Evolutionary conservation across 2,113 vertebrate genomes (phyloP).

Genomic region (Pangasianodon gigas): DNA sequence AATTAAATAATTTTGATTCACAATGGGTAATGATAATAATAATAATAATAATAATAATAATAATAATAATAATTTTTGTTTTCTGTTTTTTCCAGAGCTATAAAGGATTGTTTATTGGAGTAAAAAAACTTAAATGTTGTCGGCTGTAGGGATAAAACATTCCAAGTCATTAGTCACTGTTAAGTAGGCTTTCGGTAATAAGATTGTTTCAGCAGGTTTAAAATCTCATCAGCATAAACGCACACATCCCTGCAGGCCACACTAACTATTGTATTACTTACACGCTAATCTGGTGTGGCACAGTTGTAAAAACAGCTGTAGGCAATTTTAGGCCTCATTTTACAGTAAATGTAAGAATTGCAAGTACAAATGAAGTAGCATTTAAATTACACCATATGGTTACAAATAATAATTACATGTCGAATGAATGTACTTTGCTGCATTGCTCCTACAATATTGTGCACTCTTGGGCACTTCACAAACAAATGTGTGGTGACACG

Average conservation of each 20-base stretch:
- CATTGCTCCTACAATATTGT: not conserved
- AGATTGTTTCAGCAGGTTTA: not conserved
- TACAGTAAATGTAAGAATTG: slow-evolving; percentile 14
- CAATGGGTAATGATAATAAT: not conserved
- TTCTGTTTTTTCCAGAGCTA: not conserved
- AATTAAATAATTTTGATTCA: no score
- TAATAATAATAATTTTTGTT: no score
- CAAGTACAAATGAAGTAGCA: not conserved
- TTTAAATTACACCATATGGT: not conserved
- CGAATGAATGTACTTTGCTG: not conserved
- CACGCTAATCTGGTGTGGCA: not conserved
- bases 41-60: no score
- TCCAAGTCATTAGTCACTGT: not conserved
- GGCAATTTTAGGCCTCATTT: slow-evolving; percentile 4
- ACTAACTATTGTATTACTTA: slow-evolving; percentile 13
- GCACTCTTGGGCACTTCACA: not conserved
- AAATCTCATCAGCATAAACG: not conserved
- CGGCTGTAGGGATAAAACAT: not conserved
- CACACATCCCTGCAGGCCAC: slow-evolving; percentile 10
- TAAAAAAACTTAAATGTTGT: not conserved
- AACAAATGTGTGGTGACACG: not conserved
- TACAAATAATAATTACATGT: slow-evolving; percentile 11
- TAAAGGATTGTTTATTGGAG: not conserved
- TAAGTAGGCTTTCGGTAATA: not conserved
- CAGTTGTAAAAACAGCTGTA: slow-evolving; percentile 24